Evolutionary conservation across 92 coral and sea anemone species (phyloP), one percentile per base, ranked within the genome.

Genomic region (Desmophyllum pertusum): DNA sequence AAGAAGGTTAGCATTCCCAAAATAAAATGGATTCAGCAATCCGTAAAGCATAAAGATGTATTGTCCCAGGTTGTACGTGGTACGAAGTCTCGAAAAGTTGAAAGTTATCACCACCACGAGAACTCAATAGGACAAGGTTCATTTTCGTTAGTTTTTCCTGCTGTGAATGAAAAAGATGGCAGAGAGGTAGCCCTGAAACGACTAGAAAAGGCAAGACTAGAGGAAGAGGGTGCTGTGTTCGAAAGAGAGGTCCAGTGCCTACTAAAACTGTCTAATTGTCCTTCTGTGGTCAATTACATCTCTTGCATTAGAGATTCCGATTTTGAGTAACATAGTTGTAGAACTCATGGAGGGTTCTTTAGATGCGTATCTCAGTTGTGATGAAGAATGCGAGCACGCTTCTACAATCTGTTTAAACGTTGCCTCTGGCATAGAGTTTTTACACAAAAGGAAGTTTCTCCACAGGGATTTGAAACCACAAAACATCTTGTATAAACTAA

Each of bases 181-280:
- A 55, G 90, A 80, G 95, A 92, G 73, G 84, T 92, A 30, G 92
- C 95, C 10, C 51, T 91, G 30, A 91, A 91, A 71, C 89, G 91
- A 2, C 67, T 88, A 42, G 92, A 84, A 30, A 90, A 76, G 67
- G 80, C 33, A 11, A 57, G 80, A n/a, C 27, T 82, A 39, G 72
- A 46, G 42, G 40, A 38, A 1, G 73, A 1, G 21, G 70, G 70
- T n/a, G 33, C 21, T 31, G 4, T 52, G 39, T 55, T 82, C 5
- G 53, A 80, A 48, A 63, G 94, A 39, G 93, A 90, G 57, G 68
- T 90, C 29, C 38, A 35, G 43, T 75, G 70, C 61, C 71, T 90
- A 9, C 51, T 68, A 23, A 36, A 84, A 13, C 63, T 84, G 5
- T 64, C 88, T 21, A 81, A 88, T 61, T 90, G 94, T n/a, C 51